Percentiles rank a stretch among this genome's conserved stretches.
Conservation (phyloP, 2,113 vertebrate species). For the Nothocercus nigrocapillus region DNA sequence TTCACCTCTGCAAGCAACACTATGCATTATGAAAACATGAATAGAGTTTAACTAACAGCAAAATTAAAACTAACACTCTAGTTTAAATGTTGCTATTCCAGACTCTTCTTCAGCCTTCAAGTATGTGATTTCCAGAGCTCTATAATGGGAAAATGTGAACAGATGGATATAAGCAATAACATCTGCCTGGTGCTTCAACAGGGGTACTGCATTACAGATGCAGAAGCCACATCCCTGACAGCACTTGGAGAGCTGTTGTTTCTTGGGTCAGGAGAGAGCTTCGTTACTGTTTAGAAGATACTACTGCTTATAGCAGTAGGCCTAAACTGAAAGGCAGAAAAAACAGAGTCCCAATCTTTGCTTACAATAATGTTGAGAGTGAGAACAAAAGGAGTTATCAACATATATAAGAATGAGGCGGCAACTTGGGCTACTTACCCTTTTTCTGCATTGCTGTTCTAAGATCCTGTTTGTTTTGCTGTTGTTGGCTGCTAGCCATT, state of each 20-base stretch:
- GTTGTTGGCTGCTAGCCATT: constrained; percentile 80
- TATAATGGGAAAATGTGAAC: background rate
- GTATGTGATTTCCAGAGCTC: background rate
- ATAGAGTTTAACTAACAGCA: background rate
- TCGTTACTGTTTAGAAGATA: background rate
- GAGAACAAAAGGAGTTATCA: background rate
- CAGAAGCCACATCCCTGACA: background rate
- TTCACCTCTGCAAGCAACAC: background rate
- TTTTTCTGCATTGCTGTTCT: constrained; percentile 95
- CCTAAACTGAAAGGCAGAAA: background rate
- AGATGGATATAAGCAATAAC: background rate
- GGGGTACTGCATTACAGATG: background rate
- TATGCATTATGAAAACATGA: background rate
- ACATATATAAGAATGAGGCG: background rate
- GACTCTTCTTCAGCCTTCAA: background rate
- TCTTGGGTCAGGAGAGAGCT: background rate
- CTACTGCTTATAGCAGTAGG: background rate
- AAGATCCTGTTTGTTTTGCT: constrained; percentile 92
- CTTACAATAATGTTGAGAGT: background rate
- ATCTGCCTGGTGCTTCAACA: background rate
- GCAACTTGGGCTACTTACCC: constrained; percentile 78
- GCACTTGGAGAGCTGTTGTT: background rate
- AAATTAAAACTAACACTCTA: background rate
- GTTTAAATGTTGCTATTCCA: background rate
- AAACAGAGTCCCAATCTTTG: background rate